Conservation (phyloP, 2,888 invertebrate genomes). For the Sceliomorpha sp. region DNA sequence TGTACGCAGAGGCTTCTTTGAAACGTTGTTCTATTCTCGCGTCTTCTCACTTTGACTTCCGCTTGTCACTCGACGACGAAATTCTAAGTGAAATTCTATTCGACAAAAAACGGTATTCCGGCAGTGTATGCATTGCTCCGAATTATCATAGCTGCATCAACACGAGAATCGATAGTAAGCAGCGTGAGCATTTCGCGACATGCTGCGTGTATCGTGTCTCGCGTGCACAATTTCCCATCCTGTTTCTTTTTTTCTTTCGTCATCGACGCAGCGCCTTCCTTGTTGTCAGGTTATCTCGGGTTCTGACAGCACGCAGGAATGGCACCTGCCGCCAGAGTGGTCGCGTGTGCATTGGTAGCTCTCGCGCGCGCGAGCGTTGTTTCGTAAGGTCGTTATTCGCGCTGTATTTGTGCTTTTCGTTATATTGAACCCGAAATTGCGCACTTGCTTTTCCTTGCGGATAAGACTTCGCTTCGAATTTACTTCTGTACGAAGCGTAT, state of each 20-base stretch:
- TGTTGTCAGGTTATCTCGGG: constrained; percentile 61
- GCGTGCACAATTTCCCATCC: neutral
- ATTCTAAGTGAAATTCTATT: no score
- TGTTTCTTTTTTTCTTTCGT: constrained; percentile 12
- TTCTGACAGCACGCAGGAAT: constrained; percentile 46
- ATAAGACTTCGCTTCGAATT: no score
- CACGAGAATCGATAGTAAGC: constrained; percentile 71
- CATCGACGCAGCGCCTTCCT: constrained; percentile 7
- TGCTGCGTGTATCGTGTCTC: constrained; percentile 44
- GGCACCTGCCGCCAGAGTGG: constrained; percentile 1
- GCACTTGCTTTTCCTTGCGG: neutral
- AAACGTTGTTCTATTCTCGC: neutral
- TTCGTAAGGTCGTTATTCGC: constrained; percentile 8
- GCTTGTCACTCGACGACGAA: no score
- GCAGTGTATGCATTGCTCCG: no score
- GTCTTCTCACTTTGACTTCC: constrained; percentile 37
- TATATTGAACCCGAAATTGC: neutral
- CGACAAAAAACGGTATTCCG: no score
- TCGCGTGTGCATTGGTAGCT: constrained; percentile 4
- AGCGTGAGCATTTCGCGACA: constrained; percentile 70
- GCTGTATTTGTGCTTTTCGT: no score
- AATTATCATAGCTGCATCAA: constrained; percentile 64
- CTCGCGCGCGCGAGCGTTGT: constrained; percentile 15
- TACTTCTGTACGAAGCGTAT: no score
- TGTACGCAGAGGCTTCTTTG: constrained; percentile 68